phyloP scores from a whole-genome alignment of 2,113 vertebrate species.

The Ahaetulla prasina region DNA sequence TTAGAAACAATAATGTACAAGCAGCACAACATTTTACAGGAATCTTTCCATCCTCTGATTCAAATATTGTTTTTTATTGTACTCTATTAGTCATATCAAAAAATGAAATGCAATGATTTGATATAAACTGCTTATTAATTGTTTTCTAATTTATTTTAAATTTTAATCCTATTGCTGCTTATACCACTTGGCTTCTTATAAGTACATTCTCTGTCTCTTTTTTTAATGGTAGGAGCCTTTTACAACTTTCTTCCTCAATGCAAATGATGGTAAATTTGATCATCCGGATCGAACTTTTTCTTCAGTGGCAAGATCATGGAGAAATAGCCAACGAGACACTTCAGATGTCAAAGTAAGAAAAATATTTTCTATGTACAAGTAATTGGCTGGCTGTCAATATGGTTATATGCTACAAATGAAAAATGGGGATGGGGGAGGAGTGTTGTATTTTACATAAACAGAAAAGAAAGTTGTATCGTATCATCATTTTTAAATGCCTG shows the following conservation, averaged over 20 bases:
- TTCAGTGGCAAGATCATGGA: constrained; percentile 87
- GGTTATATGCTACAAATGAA: not conserved
- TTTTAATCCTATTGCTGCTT: constrained; percentile 29
- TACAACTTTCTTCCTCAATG: constrained; percentile 91
- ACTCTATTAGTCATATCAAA: constrained; percentile 3
- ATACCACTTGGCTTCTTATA: not conserved
- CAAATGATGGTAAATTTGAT: constrained; percentile 90
- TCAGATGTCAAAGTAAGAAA: constrained; percentile 89
- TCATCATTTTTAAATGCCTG: constrained; percentile 28
- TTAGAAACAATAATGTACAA: not conserved
- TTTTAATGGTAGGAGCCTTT: constrained; percentile 83
- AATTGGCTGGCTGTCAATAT: not conserved
- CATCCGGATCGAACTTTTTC: constrained; percentile 93
- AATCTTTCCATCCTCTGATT: constrained; percentile 24
- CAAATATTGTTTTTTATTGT: constrained; percentile 2
- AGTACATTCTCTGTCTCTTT: constrained; percentile 32
- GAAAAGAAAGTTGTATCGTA: constrained; percentile 20
- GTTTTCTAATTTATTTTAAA: constrained; percentile 19
- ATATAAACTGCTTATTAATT: not conserved
- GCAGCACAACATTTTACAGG: not conserved
- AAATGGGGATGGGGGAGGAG: not conserved
- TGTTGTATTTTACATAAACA: not conserved
- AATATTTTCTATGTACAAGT: not conserved
- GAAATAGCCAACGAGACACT: constrained; percentile 94
- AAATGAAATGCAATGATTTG: not conserved